phyloP scores from a whole-genome alignment of 2,888 invertebrate species.

The Salticus scenicus region DNA sequence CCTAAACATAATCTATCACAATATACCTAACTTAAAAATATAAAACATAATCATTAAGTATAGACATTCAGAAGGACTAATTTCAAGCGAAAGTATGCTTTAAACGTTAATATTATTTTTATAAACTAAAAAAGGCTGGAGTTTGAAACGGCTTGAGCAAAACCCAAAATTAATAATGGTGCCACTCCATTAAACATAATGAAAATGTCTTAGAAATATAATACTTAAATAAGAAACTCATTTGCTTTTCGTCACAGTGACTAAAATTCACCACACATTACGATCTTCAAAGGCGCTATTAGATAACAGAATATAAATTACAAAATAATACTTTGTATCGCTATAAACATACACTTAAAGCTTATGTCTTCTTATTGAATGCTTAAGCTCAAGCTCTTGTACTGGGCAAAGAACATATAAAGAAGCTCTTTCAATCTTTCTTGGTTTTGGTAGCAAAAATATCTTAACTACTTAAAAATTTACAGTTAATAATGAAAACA shows the following conservation, averaged over 20 bases:
- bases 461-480: slow-evolving; percentile 68
- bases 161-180: not conserved
- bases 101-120: not conserved
- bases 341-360: slow-evolving; percentile 64
- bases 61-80: slow-evolving; percentile 15
- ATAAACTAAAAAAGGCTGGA: not conserved
- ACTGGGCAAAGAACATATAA: slow-evolving; percentile 68
- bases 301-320: slow-evolving; percentile 33
- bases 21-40: no score
- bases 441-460: slow-evolving; percentile 66
- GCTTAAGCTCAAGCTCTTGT: slow-evolving; percentile 67
- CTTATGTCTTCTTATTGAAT: slow-evolving; percentile 61
- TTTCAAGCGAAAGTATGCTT: not conserved
- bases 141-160: slow-evolving; percentile 21
- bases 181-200: not conserved
- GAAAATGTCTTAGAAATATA: not conserved
- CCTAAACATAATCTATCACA: no score
- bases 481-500: slow-evolving; percentile 64
- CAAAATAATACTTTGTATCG: slow-evolving; percentile 60
- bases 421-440: slow-evolving; percentile 66
- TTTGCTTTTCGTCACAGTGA: not conserved
- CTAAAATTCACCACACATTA: slow-evolving; percentile 7
- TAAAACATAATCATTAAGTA: not conserved
- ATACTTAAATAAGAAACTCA: not conserved
- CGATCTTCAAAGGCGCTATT: slow-evolving; percentile 19